These are phyloP conservation scores for Lasius fuliginosus DNA, from an alignment of 2,888 invertebrate species.

Conservation along the genomic window DNA sequence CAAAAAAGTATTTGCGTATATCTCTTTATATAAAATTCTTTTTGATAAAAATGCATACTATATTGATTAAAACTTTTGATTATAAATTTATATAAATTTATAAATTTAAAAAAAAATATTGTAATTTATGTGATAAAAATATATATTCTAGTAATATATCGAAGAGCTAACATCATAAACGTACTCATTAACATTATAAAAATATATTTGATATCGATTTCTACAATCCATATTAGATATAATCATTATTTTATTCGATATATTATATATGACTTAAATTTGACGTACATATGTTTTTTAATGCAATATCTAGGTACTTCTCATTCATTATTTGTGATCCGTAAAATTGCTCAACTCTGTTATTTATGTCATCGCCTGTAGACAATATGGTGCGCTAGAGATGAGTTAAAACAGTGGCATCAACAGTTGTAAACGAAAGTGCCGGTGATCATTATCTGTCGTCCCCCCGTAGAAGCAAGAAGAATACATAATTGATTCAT, in stretches of 20 bases:
- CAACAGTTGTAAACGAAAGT: slow-evolving; percentile 69
- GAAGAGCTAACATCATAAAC: background rate
- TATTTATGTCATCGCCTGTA: background rate
- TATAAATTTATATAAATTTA: background rate
- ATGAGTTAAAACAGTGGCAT: slow-evolving; percentile 61
- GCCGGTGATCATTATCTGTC: slow-evolving; percentile 64
- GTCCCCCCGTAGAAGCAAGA: slow-evolving; percentile 66
- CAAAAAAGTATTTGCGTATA: background rate
- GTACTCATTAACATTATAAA: background rate
- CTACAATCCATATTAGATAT: background rate
- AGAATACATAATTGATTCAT: slow-evolving; percentile 72
- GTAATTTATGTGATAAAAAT: background rate
- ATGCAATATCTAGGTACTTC: background rate
- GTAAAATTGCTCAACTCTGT: background rate
- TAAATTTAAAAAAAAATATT: background rate
- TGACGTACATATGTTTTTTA: background rate
- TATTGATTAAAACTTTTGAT: background rate
- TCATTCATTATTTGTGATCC: background rate
- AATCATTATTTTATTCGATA: background rate
- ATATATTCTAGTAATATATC: background rate
- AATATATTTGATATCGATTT: background rate
- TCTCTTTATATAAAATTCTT: background rate
- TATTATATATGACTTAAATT: background rate
- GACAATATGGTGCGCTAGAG: background rate
- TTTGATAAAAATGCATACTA: background rate